A percentile compares a stretch with the other conserved stretches of the same genome.
Evolutionary conservation across 2,797 vertebrate species (phyloP).

Genomic region (Pristis pectinata): DNA sequence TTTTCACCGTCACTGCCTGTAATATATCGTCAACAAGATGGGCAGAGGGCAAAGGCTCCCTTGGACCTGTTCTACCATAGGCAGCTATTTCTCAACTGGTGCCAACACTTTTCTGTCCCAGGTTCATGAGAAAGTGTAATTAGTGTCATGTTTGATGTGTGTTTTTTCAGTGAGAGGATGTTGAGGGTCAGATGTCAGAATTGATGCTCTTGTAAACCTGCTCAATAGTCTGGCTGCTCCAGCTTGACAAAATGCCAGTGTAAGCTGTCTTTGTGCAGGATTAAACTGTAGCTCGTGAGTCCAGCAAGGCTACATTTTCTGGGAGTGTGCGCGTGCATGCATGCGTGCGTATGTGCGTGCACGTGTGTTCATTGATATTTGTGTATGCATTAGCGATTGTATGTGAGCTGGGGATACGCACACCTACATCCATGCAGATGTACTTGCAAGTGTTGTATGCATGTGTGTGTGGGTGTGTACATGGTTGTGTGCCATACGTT

Average conservation of each 20-base stretch:
- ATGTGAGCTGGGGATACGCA: too few relatives aligned
- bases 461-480: neutral
- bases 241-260: slow-evolving; percentile 53
- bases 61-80: neutral
- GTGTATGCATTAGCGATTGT: too few relatives aligned
- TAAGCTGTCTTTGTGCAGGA: slow-evolving; percentile 59
- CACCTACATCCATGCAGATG: neutral
- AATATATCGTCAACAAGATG: neutral
- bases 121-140: slow-evolving; percentile 16
- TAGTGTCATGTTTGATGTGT: neutral
- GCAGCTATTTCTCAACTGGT: neutral
- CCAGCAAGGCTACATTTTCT: slow-evolving; percentile 66
- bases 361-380: slow-evolving; percentile 46
- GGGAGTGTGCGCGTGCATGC: slow-evolving; percentile 64
- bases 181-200: slow-evolving; percentile 59
- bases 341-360: slow-evolving; percentile 49
- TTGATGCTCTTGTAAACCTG: slow-evolving; percentile 45
- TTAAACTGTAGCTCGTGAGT: slow-evolving; percentile 65
- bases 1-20: neutral
- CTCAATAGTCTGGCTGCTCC: slow-evolving; percentile 47
- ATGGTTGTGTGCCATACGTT: neutral
- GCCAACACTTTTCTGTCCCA: neutral
- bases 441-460: neutral
- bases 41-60: neutral
- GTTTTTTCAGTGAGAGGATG: slow-evolving; percentile 39